Conservation (phyloP, 2,113 vertebrate genomes). For the Rostratula benghalensis region DNA sequence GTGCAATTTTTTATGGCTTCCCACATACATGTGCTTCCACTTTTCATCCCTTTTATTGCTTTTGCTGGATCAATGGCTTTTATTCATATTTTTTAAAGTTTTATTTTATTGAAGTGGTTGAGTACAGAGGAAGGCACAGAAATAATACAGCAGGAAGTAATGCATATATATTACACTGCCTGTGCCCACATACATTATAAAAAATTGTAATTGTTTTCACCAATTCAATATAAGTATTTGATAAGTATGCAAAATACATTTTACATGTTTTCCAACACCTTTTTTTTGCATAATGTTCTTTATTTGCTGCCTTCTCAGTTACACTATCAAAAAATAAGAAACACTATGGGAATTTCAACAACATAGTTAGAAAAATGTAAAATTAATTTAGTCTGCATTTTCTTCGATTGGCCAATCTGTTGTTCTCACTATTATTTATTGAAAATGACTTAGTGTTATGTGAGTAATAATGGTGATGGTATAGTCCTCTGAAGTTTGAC, state of each 20-base stretch:
- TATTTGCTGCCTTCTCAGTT: neutral
- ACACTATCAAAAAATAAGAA: neutral
- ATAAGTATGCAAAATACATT: neutral
- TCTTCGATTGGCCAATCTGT: neutral
- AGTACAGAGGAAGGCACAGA: neutral
- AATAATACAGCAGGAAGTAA: neutral
- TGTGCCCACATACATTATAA: neutral
- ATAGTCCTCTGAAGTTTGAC: neutral
- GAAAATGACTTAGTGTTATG: neutral
- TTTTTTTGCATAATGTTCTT: neutral
- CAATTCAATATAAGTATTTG: neutral
- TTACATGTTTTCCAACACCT: neutral
- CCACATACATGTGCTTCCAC: rapidly evolving
- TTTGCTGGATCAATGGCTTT: neutral
- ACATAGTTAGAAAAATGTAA: neutral
- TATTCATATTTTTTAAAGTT: neutral
- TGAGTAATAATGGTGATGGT: neutral
- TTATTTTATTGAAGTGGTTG: neutral
- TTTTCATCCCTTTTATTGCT: neutral
- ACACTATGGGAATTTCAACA: neutral
- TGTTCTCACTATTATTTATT: neutral
- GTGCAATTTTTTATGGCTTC: neutral
- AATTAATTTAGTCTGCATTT: neutral
- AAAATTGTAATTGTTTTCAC: neutral
- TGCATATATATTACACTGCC: neutral